phyloP scores from a whole-genome alignment of 2,888 invertebrate species.

The Tetramorium bicarinatum region DNA sequence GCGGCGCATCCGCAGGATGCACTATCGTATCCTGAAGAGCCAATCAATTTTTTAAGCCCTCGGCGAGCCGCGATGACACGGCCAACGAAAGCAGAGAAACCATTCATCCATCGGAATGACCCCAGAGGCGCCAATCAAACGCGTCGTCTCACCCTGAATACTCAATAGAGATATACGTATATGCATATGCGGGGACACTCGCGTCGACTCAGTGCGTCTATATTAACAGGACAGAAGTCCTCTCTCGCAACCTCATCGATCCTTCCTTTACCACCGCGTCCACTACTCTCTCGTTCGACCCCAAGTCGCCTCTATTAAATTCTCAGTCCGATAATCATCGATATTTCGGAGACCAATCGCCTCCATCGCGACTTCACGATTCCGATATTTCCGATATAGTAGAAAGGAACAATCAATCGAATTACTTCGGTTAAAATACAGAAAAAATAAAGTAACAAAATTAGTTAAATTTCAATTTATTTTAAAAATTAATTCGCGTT shows the following conservation, averaged over 20 bases:
- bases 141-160: constrained; percentile 77
- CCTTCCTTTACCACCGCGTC: constrained; percentile 15
- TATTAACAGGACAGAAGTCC: constrained; percentile 71
- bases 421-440: neutral
- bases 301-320: constrained; percentile 24
- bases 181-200: constrained; percentile 49
- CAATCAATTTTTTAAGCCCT: constrained; percentile 79
- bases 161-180: constrained; percentile 72
- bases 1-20: constrained; percentile 62
- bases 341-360: neutral
- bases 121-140: constrained; percentile 79
- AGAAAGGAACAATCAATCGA: neutral
- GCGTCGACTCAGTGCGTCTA: constrained; percentile 61
- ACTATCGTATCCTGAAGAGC: constrained; percentile 77
- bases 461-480: constrained; percentile 14
- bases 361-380: constrained; percentile 2
- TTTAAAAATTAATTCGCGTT: too few species aligned
- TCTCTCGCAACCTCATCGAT: constrained; percentile 67
- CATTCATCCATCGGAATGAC: constrained; percentile 79
- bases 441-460: neutral
- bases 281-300: constrained; percentile 28
- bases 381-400: constrained; percentile 22
- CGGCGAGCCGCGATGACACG: constrained; percentile 70
- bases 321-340: constrained; percentile 4
- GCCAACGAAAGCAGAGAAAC: constrained; percentile 73